Base-by-base conservation (phyloP, 2,113 vertebrate species). In the Hemibagrus wyckioides region DNA sequence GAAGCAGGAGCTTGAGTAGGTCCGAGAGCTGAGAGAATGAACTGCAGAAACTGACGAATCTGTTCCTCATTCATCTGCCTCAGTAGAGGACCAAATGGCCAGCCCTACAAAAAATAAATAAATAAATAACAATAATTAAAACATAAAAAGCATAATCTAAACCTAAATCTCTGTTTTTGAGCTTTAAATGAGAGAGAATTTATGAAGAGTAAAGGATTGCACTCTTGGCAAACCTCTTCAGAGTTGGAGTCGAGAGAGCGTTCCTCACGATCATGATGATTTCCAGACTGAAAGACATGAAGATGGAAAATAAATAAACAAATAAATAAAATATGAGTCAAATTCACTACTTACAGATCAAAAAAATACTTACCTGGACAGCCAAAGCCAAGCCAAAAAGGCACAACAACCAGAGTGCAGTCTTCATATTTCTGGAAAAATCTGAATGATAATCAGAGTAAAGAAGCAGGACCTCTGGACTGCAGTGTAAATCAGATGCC, bases 401-500 rank as follows among this genome's bases (percentile, higher is more conserved):
- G 82, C 92, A 92, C 87, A 90, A 84, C 30, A 94, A 80, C 13
- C 92, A 63, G 79, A 93, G 1, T 0, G 33, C 39, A 23, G 86
- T 73, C 90, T 93, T 95, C 92, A 95, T 93, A 90, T 91, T 94
- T 88, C 63, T 91, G 57, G 21, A 67, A 19, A 56, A 30, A 23
- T 39, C 3, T 44, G 19, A 23, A 57, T 9, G 33, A 11, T 30
- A 36, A 52, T 7, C 4, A 81, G 0, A 61, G 2, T 44, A 10
- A 17, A 7, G 6, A 44, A 44, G 36, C 21, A 54, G 28, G 25
- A 23, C 57, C 13, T 36, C 25, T 25, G 41, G 28, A 23, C 33
- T 52, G 80, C 23, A 28, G 1, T 3, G 9, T 59, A 19, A 17
- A 57, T 33, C 52, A 77, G 9, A 30, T 52, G 39, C 21, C 44